Conservation (phyloP, 2,113 vertebrate species). For the Vanacampus margaritifer region DNA sequence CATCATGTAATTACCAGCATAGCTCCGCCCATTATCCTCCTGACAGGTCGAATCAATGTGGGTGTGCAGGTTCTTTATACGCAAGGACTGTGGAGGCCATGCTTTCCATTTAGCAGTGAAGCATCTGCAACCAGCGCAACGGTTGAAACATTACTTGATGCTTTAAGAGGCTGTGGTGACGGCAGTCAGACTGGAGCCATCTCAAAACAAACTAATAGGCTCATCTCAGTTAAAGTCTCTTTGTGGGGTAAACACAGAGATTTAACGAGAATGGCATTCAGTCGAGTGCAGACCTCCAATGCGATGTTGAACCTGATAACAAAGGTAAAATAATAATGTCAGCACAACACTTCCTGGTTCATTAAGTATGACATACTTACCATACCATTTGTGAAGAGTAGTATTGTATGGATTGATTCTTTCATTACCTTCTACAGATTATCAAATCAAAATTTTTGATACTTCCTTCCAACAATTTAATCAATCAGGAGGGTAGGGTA, state of each 20-base stretch:
- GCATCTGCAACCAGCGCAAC: constrained; percentile 1
- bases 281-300: background rate
- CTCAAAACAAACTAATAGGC: background rate
- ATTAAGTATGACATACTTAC: background rate
- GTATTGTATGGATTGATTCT: background rate
- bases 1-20: background rate
- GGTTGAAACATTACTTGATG: background rate
- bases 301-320: background rate
- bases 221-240: constrained; percentile 4
- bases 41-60: constrained; percentile 2
- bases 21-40: background rate
- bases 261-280: background rate
- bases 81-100: background rate
- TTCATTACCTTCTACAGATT: background rate
- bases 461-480: background rate
- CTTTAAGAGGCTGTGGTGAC: constrained; percentile 15
- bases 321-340: background rate
- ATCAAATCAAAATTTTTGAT: background rate
- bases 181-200: background rate
- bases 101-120: constrained; percentile 11
- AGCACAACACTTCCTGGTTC: background rate
- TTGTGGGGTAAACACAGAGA: background rate
- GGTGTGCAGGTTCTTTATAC: background rate
- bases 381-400: background rate
- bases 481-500: background rate